Evolutionary conservation across 1,140 invertebrate species (phyloP).

Genomic region (Macrostomum lignano): DNA sequence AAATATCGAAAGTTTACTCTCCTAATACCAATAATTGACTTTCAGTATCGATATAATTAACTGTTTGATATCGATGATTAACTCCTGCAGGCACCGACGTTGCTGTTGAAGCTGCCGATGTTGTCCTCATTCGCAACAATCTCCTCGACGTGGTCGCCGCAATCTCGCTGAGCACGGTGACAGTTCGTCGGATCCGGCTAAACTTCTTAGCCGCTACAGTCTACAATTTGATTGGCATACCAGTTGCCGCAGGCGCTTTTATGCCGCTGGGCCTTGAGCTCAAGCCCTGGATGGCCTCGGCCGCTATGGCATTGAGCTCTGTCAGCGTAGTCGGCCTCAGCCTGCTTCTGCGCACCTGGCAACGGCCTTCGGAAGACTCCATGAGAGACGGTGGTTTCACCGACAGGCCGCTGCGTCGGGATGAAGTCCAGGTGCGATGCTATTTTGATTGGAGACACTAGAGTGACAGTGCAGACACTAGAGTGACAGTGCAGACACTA

Average conservation of each 20-base stretch:
- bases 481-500: no score
- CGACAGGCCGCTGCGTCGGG: no score
- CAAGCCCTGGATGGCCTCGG: slow-evolving; percentile 96
- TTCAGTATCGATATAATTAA: no score
- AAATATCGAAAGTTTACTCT: no score
- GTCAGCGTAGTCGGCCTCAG: slow-evolving; percentile 86
- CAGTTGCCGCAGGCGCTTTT: slow-evolving; percentile 61
- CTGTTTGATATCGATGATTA: no score
- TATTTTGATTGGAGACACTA: no score
- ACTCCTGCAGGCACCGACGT: slow-evolving; percentile 94
- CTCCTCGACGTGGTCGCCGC: slow-evolving; percentile 79
- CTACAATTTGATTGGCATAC: slow-evolving; percentile 86
- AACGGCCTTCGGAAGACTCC: slow-evolving; percentile 4
- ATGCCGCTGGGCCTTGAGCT: slow-evolving; percentile 46
- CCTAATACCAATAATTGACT: no score
- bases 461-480: no score
- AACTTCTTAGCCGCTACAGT: slow-evolving; percentile 94
- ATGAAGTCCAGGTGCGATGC: no score
- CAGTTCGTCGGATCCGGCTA: slow-evolving; percentile 58
- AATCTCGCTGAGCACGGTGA: slow-evolving; percentile 60
- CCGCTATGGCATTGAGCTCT: slow-evolving; percentile 85
- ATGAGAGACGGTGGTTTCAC: no score
- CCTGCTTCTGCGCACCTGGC: slow-evolving; percentile 45
- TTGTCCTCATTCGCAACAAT: slow-evolving; percentile 89
- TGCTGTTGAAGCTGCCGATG: slow-evolving; percentile 90